phyloP scores from a whole-genome alignment of 2,797 vertebrate species.

The Lagodon rhomboides region DNA sequence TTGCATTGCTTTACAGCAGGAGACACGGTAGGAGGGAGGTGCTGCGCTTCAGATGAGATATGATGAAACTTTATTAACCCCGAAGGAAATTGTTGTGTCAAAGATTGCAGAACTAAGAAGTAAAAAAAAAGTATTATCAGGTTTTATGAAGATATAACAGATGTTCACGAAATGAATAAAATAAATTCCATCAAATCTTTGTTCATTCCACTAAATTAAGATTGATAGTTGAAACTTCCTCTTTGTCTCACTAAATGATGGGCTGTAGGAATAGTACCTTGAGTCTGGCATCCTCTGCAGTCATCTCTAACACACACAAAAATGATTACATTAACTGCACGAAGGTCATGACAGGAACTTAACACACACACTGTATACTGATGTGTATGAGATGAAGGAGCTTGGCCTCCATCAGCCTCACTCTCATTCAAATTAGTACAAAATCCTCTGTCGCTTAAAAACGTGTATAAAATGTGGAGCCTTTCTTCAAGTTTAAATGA shows the following conservation, averaged over 20 bases:
- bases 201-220: too few species aligned
- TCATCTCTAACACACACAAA: background rate
- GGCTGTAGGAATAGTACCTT: too few species aligned
- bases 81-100: too few species aligned
- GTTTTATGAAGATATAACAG: background rate
- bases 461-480: background rate
- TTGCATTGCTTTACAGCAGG: background rate
- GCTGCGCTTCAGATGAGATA: background rate
- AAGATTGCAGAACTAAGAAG: too few species aligned
- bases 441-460: background rate
- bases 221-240: too few species aligned
- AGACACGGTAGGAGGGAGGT: background rate
- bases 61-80: too few species aligned
- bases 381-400: background rate
- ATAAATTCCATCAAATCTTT: background rate
- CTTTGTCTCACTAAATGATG: too few species aligned
- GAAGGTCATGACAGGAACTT: background rate
- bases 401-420: background rate
- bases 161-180: background rate
- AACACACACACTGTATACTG: too few species aligned
- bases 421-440: background rate
- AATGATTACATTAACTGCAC: background rate
- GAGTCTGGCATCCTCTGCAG: background rate
- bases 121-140: too few species aligned
- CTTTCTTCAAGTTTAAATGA: background rate